A percentile compares a stretch with the other conserved stretches of the same genome.
These are phyloP conservation scores for Drosophila subsilvestris DNA, from an alignment of 2,888 invertebrate species.

Conservation along the genomic window DNA sequence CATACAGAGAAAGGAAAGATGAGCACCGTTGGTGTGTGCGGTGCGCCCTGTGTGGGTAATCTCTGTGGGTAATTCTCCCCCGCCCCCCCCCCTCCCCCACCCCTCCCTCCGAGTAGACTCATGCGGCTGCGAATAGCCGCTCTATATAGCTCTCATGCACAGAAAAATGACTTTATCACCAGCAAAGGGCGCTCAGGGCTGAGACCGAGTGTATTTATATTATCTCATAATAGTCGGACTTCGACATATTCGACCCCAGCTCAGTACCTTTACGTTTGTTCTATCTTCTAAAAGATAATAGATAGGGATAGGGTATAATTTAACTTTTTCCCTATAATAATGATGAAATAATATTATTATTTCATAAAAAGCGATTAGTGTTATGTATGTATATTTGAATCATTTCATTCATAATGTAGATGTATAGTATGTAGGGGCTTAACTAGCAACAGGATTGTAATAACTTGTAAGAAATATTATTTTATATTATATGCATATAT, in stretches of 20 bases:
- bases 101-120: slow-evolving; percentile 25
- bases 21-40: slow-evolving; percentile 10
- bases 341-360: neutral
- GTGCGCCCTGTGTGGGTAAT: slow-evolving; percentile 1
- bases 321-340: neutral
- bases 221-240: slow-evolving; percentile 44
- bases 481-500: no score
- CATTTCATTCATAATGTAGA: neutral
- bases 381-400: neutral
- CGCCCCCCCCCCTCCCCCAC: no score
- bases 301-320: neutral
- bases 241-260: slow-evolving; percentile 37
- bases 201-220: slow-evolving; percentile 22
- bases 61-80: slow-evolving; percentile 6
- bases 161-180: slow-evolving; percentile 33
- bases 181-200: slow-evolving; percentile 20
- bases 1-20: neutral
- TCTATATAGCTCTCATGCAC: slow-evolving; percentile 38
- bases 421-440: neutral
- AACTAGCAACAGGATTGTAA: neutral
- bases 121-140: slow-evolving; percentile 10
- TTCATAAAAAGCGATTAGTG: neutral
- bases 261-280: slow-evolving; percentile 16
- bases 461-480: no score
- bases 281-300: neutral